These are phyloP conservation scores for Brachypteracias leptosomus DNA, from an alignment of 2,113 vertebrate genomes.

Conservation along the genomic window DNA sequence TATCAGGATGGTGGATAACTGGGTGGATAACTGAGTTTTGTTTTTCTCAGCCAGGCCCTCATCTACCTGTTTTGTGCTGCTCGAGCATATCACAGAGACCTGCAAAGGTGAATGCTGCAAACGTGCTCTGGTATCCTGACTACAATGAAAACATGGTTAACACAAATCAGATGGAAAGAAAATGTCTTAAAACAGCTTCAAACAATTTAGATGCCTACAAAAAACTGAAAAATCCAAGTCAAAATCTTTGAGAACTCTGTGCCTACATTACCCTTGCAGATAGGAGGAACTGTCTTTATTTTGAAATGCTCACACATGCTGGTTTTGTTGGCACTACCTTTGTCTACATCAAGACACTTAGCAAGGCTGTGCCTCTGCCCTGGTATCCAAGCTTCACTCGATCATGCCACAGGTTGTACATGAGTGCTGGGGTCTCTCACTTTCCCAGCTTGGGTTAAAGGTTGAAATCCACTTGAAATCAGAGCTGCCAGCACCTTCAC, in stretches of 20 bases:
- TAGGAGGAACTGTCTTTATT: neutral
- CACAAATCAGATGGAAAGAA: neutral
- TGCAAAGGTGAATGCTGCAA: neutral
- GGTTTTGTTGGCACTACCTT: neutral
- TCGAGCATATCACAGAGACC: too few species aligned
- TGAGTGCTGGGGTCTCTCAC: neutral
- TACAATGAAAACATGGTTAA: neutral
- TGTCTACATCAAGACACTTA: accelerated
- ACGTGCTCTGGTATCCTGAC: neutral
- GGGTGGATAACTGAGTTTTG: too few species aligned
- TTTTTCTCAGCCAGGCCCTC: too few species aligned
- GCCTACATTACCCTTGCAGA: neutral
- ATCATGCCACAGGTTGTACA: neutral
- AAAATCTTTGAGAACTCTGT: neutral
- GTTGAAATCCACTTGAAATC: neutral
- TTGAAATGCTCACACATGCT: neutral
- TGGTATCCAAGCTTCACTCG: neutral
- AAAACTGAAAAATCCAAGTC: neutral
- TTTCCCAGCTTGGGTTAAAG: neutral
- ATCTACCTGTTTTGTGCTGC: too few species aligned
- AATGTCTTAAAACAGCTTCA: neutral
- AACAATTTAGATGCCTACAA: neutral
- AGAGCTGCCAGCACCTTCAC: neutral
- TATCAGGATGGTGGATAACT: neutral
- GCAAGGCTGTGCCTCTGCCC: neutral